A percentile compares a stretch with the other conserved stretches of the same genome.
Conservation (phyloP, 1,140 invertebrate genomes). For the Cylas formicarius region DNA sequence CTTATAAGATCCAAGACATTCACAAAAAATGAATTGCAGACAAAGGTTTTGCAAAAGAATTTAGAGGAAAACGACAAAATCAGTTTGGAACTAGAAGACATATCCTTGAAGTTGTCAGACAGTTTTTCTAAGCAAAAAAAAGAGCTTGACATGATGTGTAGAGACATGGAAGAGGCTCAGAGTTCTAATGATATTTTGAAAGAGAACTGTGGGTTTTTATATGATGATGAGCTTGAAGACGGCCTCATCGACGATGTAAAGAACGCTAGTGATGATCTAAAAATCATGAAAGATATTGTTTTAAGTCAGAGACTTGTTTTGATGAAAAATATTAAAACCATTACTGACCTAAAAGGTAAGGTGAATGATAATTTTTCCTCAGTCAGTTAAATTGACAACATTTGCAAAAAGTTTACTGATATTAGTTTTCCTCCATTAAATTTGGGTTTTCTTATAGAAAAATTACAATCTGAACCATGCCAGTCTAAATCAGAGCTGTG, state of each 20-base stretch:
- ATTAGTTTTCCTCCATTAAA: conserved; percentile 4
- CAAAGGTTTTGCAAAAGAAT: conserved; percentile 43
- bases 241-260: conserved; percentile 56
- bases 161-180: conserved; percentile 55
- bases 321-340: conserved; percentile 44
- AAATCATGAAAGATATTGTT: conserved; percentile 54
- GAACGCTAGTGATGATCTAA: conserved; percentile 55
- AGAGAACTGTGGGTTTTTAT: conserved; percentile 60
- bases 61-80: conserved; percentile 44
- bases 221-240: conserved; percentile 51
- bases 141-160: conserved; percentile 59
- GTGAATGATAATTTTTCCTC: background rate
- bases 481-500: conserved; percentile 20
- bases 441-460: conserved; percentile 20
- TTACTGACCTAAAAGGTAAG: conserved; percentile 19
- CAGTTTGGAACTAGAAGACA: conserved; percentile 67
- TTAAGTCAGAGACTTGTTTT: conserved; percentile 58
- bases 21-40: conserved; percentile 52
- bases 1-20: conserved; percentile 54
- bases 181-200: conserved; percentile 47
- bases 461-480: conserved; percentile 27
- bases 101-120: conserved; percentile 62
- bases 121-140: conserved; percentile 59
- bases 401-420: conserved; percentile 1
- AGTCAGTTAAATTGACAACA: conserved; percentile 1